Evolutionary conservation across 2,888 invertebrate genomes (phyloP).

Genomic region (Dilophus febrilis): DNA sequence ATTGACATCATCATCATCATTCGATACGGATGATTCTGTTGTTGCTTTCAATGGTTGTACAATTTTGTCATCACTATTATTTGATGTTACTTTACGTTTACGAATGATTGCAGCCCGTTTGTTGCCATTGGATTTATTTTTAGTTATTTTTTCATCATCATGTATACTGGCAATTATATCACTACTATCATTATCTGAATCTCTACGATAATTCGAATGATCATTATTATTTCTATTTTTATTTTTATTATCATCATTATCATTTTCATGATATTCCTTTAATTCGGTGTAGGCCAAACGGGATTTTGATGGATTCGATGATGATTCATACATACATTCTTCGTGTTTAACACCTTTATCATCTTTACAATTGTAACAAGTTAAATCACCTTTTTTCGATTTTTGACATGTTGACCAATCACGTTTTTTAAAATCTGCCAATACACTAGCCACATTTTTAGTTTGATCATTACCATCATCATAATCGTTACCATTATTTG

Average conservation of each 20-base stretch:
- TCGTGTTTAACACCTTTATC: slow-evolving; percentile 53
- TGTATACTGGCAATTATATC: neutral
- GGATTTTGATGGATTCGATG: slow-evolving; percentile 25
- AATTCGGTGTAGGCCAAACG: slow-evolving; percentile 22
- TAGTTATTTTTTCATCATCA: neutral
- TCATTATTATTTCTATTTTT: slow-evolving; percentile 10
- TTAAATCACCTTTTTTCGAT: slow-evolving; percentile 49
- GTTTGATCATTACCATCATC: slow-evolving; percentile 39
- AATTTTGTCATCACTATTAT: neutral
- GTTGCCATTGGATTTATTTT: neutral
- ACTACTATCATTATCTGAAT: neutral
- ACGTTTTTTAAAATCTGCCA: slow-evolving; percentile 55
- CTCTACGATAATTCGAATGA: neutral
- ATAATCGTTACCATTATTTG: too few relatives aligned
- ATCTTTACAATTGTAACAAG: slow-evolving; percentile 56
- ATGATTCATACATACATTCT: slow-evolving; percentile 62
- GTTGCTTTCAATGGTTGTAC: neutral
- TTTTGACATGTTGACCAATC: slow-evolving; percentile 56
- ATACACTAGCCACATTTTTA: slow-evolving; percentile 49
- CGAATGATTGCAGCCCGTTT: neutral
- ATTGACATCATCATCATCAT: too few relatives aligned
- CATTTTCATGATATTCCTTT: slow-evolving; percentile 32
- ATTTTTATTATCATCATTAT: slow-evolving; percentile 10
- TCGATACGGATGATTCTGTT: neutral
- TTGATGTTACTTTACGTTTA: neutral